Base-by-base conservation (phyloP, 2,888 invertebrate genomes). In the Mimas tiliae region DNA sequence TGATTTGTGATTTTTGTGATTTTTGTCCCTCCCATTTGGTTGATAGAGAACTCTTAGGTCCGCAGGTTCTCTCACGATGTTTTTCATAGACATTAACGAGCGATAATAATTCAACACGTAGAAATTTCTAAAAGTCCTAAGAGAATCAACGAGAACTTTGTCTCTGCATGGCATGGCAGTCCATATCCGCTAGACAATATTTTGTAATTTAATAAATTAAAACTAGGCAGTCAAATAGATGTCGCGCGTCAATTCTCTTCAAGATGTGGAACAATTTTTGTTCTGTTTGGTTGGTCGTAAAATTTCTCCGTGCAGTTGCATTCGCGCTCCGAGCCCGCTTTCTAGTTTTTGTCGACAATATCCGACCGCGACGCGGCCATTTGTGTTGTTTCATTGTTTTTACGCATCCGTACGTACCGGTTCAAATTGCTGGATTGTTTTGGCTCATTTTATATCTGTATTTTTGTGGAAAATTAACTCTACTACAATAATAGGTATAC, bases 271-370 rank as follows among this genome's bases (percentile, higher is more conserved):
- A 53, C 70, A 48, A 69, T 72, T 72, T 68, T 74, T 53, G 50
- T 66, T 65, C 64, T 72, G 67, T 68, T 74, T 76, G 73, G 68
- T 68, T 69, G 58, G 70, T 70, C 71, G 65, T 58, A 70, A 51
- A 74, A 72, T 76, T 77, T 76, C 74, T 73, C 72, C 66, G 19
- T 3, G 50, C 72, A 63, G 67, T 71, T 63, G 62, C 72, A 63
- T 66, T 71, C 63, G 62, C 33, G 55, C 67, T 50, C 58, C 47
- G 63, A 70, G 69, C 63, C 21, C 51, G 42, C 64, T 62, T 62
- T 51, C 72, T 68, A 65, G 69, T 69, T 64, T 51, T 27, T 42
- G 53, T 16, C 47, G n/a, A 62, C 62, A 45, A 27, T 21, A 45
- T 14, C 45, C 1, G 45, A n/a, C n/a, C n/a, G n/a, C n/a, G n/a